Evolutionary conservation across 2,888 invertebrate species (phyloP).

Genomic region (Ochropleura leucogaster): DNA sequence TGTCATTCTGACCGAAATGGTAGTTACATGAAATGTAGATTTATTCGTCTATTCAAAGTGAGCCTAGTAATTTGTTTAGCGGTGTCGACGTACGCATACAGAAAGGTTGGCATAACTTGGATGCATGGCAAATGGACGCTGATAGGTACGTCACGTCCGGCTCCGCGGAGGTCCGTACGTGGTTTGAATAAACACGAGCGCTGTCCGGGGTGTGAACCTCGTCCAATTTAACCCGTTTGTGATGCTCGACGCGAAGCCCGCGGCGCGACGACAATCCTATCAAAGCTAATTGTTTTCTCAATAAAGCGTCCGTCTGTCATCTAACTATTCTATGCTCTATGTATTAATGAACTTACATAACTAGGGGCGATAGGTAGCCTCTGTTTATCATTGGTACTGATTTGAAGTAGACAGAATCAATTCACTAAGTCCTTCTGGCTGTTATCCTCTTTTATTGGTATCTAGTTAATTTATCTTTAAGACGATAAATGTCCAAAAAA

Average conservation of each 20-base stretch:
- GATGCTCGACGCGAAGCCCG: slow-evolving; percentile 56
- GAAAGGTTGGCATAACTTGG: slow-evolving; percentile 62
- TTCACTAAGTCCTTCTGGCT: background rate
- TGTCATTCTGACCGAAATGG: slow-evolving; percentile 39
- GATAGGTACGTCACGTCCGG: slow-evolving; percentile 82
- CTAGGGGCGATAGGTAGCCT: background rate
- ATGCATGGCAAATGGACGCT: slow-evolving; percentile 71
- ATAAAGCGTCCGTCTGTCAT: slow-evolving; percentile 43
- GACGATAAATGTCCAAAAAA: background rate
- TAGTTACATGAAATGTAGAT: slow-evolving; percentile 47
- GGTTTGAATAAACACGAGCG: slow-evolving; percentile 76
- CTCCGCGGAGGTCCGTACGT: slow-evolving; percentile 84
- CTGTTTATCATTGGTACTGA: background rate
- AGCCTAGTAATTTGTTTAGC: slow-evolving; percentile 63
- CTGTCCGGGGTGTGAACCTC: slow-evolving; percentile 72
- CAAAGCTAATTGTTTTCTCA: slow-evolving; percentile 60
- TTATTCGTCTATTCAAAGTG: slow-evolving; percentile 55
- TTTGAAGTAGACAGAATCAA: background rate
- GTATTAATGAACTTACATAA: slow-evolving; percentile 38
- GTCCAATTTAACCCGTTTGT: slow-evolving; percentile 72
- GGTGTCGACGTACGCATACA: slow-evolving; percentile 60
- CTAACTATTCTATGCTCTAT: slow-evolving; percentile 14
- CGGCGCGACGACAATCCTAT: slow-evolving; percentile 50
- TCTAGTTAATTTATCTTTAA: background rate
- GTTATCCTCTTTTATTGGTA: background rate